Percentiles rank a stretch among this genome's conserved stretches.
Conservation (phyloP, 2,113 vertebrate genomes). For the Ailurus styani region DNA sequence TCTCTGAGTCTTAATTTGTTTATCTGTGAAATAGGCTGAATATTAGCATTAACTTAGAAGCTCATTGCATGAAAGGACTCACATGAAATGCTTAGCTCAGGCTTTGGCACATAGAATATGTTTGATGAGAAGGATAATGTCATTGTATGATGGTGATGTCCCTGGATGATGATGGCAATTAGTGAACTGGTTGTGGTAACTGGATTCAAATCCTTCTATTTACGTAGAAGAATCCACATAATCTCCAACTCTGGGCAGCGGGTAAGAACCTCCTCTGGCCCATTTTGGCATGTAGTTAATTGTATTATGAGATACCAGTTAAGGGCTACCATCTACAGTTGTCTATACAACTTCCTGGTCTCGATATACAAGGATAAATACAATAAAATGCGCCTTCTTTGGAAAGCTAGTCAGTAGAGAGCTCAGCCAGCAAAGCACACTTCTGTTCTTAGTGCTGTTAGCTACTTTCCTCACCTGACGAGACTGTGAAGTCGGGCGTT, state of each 20-base stretch:
- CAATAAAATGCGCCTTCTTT: neutral
- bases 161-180: neutral
- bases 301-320: neutral
- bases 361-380: neutral
- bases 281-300: fast-evolving
- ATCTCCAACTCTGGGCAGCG: neutral
- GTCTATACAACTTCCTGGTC: neutral
- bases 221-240: neutral
- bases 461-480: neutral
- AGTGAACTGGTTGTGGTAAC: neutral
- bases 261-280: neutral
- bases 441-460: neutral
- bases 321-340: neutral
- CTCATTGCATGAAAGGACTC: neutral
- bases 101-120: neutral
- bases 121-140: neutral
- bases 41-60: neutral
- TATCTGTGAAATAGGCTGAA: neutral
- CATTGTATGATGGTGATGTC: neutral
- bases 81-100: neutral
- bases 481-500: neutral
- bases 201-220: neutral
- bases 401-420: neutral
- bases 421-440: neutral
- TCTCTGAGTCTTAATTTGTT: neutral